Evolutionary conservation across 2,113 vertebrate species (phyloP), one percentile per base, ranked within the genome.

Genomic region (Ramphastos sulfuratus): DNA sequence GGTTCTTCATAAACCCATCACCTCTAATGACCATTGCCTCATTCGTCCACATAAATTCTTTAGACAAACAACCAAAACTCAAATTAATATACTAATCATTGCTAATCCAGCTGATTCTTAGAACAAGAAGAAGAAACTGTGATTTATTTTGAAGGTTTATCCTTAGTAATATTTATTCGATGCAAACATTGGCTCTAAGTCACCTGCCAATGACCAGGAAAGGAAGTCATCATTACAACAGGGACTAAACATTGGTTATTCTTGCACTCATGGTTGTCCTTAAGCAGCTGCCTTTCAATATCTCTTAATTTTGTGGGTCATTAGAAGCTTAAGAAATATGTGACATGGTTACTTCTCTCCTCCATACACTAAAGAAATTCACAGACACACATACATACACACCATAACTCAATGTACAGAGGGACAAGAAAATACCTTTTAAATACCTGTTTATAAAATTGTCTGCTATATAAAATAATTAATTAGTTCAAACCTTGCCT

Each of bases 1-100:
- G 59, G 63, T 17, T 93, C 42, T 69, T 79, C 42, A 20, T 82
- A 64, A 27, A 86, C 58, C 35, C 77, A 86, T 80, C 90, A 10
- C 25, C 50, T 94, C 69, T 84, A 81, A 81, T 13, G 58, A 69
- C 81, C 61, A 35, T 58, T 89, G 92, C 75, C 77, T 93, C 66
- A 2, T 1, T 33, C 55, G 74, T 18, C 9, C 55, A 89, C 91
- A 90, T 90, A 90, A 88, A 89, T 82, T 92, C 74, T 74, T 82
- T 55, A 93, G 83, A 95, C 76, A 95, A 93, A 69, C n/a, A 82
- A 63, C 23, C 63, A 84, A 76, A 90, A 50, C 39, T 5, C 70
- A 72, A 87, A 92, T 76, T 69, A 87, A 31, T 31, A 72, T 46
- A 28, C 28, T 35, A 77, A 67, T 42, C 30, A 50, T 87, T 84